phyloP scores from a whole-genome alignment of 2,888 invertebrate species.

The Drosophila helvetica region DNA sequence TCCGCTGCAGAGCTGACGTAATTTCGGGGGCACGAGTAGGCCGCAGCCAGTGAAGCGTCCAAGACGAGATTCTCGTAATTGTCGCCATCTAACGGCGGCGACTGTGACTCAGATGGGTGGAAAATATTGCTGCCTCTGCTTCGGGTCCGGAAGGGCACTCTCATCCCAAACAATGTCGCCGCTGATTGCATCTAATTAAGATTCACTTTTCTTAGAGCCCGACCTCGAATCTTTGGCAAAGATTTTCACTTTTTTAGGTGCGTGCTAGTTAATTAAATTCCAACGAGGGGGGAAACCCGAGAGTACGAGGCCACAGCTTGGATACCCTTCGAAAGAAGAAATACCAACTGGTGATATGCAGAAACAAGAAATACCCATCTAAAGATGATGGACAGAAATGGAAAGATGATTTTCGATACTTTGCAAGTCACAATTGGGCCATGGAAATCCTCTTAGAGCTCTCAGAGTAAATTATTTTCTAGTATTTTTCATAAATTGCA shows the following conservation, averaged over 20 bases:
- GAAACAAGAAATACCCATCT: neutral
- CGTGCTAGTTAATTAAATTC: constrained; percentile 64
- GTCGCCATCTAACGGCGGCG: neutral
- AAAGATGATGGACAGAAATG: neutral
- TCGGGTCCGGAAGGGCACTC: constrained; percentile 29
- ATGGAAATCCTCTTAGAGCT: neutral
- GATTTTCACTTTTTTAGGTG: constrained; percentile 46
- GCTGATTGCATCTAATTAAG: constrained; percentile 76
- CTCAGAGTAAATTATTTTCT: neutral
- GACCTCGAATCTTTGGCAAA: constrained; percentile 10
- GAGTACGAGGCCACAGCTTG: constrained; percentile 12
- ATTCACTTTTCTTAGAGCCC: constrained; percentile 58
- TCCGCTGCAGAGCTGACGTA: constrained; percentile 28
- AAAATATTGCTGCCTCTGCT: constrained; percentile 3
- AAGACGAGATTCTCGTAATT: neutral
- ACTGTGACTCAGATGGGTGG: constrained; percentile 1
- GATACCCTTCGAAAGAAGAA: constrained; percentile 13
- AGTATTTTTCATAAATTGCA: too few species aligned
- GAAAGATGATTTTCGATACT: too few species aligned
- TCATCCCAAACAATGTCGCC: constrained; percentile 32
- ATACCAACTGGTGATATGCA: neutral
- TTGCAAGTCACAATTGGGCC: neutral
- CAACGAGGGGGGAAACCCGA: constrained; percentile 22
- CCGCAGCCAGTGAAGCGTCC: constrained; percentile 44
- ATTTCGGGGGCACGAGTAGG: constrained; percentile 11